These are phyloP conservation scores for Geococcyx californianus DNA, from an alignment of 2,113 vertebrate genomes.

Conservation along the genomic window DNA sequence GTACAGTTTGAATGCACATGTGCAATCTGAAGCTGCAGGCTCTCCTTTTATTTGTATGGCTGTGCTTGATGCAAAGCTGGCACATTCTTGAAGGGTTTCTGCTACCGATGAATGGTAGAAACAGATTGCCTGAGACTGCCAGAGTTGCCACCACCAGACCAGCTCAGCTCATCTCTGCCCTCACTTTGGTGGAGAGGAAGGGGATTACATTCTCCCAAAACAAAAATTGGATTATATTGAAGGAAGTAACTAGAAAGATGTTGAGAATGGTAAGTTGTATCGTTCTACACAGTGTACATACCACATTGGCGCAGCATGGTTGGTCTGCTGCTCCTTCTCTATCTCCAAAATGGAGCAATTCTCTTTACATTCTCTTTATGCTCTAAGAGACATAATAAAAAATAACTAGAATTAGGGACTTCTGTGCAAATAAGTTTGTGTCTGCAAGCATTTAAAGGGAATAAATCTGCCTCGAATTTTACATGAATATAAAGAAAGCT, in stretches of 20 bases:
- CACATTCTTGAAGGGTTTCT: background rate
- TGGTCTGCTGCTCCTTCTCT: background rate
- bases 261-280: background rate
- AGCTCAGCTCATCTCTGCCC: too few species aligned
- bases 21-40: rapidly evolving
- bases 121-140: background rate
- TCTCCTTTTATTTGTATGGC: too few species aligned
- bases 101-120: background rate
- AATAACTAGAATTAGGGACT: background rate
- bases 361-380: background rate
- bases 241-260: background rate
- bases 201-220: rapidly evolving
- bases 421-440: rapidly evolving
- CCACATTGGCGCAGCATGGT: rapidly evolving
- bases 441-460: background rate
- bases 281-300: too few species aligned
- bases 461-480: background rate
- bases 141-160: background rate
- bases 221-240: background rate
- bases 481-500: background rate
- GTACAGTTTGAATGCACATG: rapidly evolving
- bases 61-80: too few species aligned
- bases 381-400: background rate
- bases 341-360: background rate
- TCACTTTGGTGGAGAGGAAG: background rate